Evolutionary conservation across 1,140 invertebrate genomes (phyloP), one percentile per base, ranked within the genome.

Genomic region (Hycleus phaleratus): DNA sequence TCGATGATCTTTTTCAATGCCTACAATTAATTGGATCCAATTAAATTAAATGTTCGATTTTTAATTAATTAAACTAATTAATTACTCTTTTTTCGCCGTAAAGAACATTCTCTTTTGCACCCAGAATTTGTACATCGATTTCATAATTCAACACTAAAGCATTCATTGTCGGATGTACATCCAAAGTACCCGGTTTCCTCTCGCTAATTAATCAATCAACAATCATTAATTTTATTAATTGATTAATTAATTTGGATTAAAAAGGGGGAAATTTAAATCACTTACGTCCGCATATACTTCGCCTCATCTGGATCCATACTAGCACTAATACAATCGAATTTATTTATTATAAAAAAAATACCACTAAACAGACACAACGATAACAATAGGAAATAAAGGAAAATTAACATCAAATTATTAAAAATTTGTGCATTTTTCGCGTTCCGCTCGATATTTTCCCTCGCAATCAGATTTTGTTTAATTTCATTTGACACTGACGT

Each of bases 101-200:
- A 80, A 95, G 86, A 12, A 87, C 85, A 76, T 91, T 87, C 45
- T 89, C 91, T 56, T 87, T 75, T 71, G 91, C 85, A 11, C 88
- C 88, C 43, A 93, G 78, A 59, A 95, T 87, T 4, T 89, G 84
- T 26, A 91, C 91, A 72, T 94, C 89, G 32, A 94, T 76, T 73
- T 92, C 87, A 79, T 95, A 95, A 74, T 90, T 90, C 18, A 95
- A 85, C 48, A 95, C 84, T n/a, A 95, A 73, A 39, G 91, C 91
- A 71, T 90, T 89, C 70, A 95, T 88, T 52, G 86, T 90, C 11
- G 93, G 91, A 79, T 95, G 93, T 4, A 92, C 91, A 79, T 95
- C 91, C 59, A 95, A 81, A 46, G 82, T 84, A 6, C 90, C 90
- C 48, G 88, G 86, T 77, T 86, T 86, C 43, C 91, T 85, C 74